Base-by-base conservation (phyloP, 2,113 vertebrate genomes). In the Salminus brasiliensis region DNA sequence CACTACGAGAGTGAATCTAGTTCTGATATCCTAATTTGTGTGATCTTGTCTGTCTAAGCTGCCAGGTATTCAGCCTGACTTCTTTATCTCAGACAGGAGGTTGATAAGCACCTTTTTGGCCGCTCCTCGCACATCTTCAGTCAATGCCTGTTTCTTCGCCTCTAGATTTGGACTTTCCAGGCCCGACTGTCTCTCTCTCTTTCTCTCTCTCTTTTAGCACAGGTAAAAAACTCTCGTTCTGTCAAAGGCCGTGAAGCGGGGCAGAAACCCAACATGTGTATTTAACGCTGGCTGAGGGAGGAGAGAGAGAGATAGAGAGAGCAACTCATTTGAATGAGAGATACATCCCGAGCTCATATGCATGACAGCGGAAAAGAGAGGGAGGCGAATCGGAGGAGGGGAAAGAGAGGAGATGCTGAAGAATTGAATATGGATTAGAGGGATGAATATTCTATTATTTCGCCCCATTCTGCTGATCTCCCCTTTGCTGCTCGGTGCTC, bases 381-480 rank as follows among this genome's bases (percentile, higher is more conserved):
- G 52, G 67, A 69, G 67, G 74, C 12, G 47, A 47, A 74, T 72
- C 41, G 59, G 79, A 72, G 80, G 55, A 53, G 57, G 32, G 32
- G 62, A 81, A 60, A 68, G 67, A 60, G 74, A 82, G 62, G 63
- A 94, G 93, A 92, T 92, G 92, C 93, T 92, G 92, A 95, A 95
- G 95, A 95, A 96, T 95, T 96, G 95, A 95, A 95, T 95, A 95
- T 94, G 95, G 95, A 96, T 96, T 96, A 96, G 93, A 93, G 94
- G 95, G 95, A 96, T 96, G 95, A 96, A 96, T 96, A 95, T 95
- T 96, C 95, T 96, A 96, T 96, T 96, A 96, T 96, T 95, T 95
- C 93, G 92, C 92, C 93, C 94, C 94, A 93, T 95, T 95, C 93
- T 93, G 93, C 94, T 95, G 94, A 96, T 95, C 95, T 96, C 94